These are phyloP conservation scores for Acanthopleura granulata DNA, from an alignment of 2,888 invertebrate species.

Conservation along the genomic window DNA sequence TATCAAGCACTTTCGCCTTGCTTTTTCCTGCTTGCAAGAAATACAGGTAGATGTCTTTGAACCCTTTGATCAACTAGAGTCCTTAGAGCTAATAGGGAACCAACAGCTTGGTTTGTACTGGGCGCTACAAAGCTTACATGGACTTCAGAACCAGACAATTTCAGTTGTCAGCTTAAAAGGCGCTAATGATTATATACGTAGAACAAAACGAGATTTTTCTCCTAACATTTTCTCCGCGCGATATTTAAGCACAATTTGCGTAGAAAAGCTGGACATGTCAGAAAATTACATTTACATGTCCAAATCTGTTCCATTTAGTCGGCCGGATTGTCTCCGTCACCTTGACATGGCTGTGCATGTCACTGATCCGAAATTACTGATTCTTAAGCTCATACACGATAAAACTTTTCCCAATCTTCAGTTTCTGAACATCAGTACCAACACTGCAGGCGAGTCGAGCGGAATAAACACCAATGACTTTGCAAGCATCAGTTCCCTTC, in stretches of 20 bases:
- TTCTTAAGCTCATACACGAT: neutral
- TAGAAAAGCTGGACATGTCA: neutral
- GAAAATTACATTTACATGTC: neutral
- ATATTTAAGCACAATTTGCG: neutral
- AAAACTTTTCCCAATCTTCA: neutral
- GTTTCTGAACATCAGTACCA: neutral
- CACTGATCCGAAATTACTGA: neutral
- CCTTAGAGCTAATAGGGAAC: neutral
- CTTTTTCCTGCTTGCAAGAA: neutral
- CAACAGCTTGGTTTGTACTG: neutral
- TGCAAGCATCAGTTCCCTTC: neutral
- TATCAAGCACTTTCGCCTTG: neutral
- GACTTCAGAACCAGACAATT: neutral
- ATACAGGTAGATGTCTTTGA: neutral
- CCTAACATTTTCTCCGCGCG: neutral
- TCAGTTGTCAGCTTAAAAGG: neutral
- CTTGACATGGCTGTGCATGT: neutral
- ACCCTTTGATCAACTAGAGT: neutral
- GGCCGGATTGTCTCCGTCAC: neutral
- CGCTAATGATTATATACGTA: neutral
- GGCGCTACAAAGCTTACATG: neutral
- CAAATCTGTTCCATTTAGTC: neutral
- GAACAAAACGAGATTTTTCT: neutral
- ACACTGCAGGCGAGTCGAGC: neutral
- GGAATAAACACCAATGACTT: too few relatives aligned